Base-by-base conservation (phyloP, 2,888 invertebrate species). In the Theretra japonica region DNA sequence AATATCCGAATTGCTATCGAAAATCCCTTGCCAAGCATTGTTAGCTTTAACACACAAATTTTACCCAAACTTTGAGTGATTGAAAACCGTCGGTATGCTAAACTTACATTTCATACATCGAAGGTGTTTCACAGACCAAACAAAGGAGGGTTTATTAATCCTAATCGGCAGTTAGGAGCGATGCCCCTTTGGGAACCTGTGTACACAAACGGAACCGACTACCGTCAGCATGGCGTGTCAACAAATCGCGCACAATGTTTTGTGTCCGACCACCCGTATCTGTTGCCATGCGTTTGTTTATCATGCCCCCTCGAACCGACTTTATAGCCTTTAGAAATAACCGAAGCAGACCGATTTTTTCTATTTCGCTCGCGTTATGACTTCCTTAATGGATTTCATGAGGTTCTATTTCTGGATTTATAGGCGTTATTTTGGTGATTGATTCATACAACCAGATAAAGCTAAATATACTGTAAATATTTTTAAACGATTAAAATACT, bases 191-290 rank as follows among this genome's bases (percentile, higher is more conserved):
- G 41, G 23, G 65, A 65, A 65, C 57, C 68, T 73, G 70, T 68
- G 68, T 69, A 73, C 74, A 80, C 74, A 76, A 78, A 82, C 78
- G 77, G 76, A 77, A 76, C 74, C 74, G 80, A 73, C 74, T 70
- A 73, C 76, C 74, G 73, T 48, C 76, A 78, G 83, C 81, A 79
- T 78, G 80, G 76, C 82, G 80, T 90, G 91, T 91, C 91, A 91
- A 92, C 92, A 90, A 88, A 90, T 89, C 88, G 89, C 80, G 77
- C 82, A 78, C 83, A 79, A 79, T 82, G 87, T 88, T 86, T 85
- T 83, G 83, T 83, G 75, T 72, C 79, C 90, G 92, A 89, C 92
- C 92, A 91, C 92, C 91, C 92, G 90, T 90, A 89, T 90, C 85
- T 82, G 83, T 75, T 81, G 58, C 79, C 80, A 74, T 79, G 78